Evolutionary conservation across 1,140 invertebrate genomes (phyloP).

Genomic region (Dufourea novaeangliae): DNA sequence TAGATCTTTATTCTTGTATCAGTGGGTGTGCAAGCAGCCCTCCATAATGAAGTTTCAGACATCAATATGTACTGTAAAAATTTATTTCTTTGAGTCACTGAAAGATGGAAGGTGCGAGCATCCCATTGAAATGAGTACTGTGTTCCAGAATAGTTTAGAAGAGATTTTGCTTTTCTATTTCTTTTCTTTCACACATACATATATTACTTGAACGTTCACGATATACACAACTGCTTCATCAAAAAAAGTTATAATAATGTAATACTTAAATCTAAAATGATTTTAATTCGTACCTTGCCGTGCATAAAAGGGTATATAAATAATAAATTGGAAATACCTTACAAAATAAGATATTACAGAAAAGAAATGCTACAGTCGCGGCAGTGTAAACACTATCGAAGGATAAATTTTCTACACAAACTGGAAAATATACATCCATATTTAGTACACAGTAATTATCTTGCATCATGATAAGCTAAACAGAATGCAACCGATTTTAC

Average conservation of each 20-base stretch:
- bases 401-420: constrained; percentile 7
- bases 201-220: constrained; percentile 15
- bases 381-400: constrained; percentile 34
- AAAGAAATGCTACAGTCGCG: constrained; percentile 29
- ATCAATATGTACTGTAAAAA: constrained; percentile 37
- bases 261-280: constrained; percentile 44
- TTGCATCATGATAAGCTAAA: constrained; percentile 26
- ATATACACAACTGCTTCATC: not conserved
- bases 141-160: constrained; percentile 31
- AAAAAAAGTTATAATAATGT: constrained; percentile 26
- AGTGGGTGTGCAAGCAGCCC: constrained; percentile 38
- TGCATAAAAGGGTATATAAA: constrained; percentile 42
- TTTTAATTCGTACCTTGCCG: constrained; percentile 34
- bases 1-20: constrained; percentile 51
- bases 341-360: constrained; percentile 34
- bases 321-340: constrained; percentile 38
- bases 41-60: constrained; percentile 37
- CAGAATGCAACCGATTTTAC: not conserved
- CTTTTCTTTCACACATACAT: constrained; percentile 10
- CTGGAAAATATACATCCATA: constrained; percentile 26
- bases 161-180: constrained; percentile 62
- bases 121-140: constrained; percentile 50
- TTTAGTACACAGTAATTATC: constrained; percentile 6
- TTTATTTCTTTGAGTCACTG: constrained; percentile 35
- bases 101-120: constrained; percentile 56